Base-by-base conservation (phyloP, 2,797 vertebrate genomes). In the Sebastes reedi region DNA sequence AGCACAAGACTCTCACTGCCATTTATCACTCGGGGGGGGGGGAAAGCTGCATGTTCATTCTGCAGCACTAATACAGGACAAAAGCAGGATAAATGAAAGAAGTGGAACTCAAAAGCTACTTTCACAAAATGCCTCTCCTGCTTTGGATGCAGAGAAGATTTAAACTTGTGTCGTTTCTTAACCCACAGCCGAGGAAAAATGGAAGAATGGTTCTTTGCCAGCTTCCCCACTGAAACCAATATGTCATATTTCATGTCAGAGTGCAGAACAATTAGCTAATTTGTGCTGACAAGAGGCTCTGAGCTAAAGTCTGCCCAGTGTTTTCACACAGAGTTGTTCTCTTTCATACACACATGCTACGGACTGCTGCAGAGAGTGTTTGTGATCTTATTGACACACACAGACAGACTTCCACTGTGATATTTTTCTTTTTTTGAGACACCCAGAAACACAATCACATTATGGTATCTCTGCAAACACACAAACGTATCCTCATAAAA, bases 251-350 rank as follows among this genome's bases (percentile, higher is more conserved):
- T 82, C 71, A 36, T 50, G 34, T 62, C 20, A 8, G 50, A 30
- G 34, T 83, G 81, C 72, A 75, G 75, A 74, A 86, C 75, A 85
- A 81, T 84, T 85, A 87, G 50, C 64, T 85, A 67, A 88, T 80
- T 60, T 73, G 27, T 72, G 68, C 39, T 64, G 82, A 86, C 77
- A 72, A 72, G 77, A 16, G 67, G 70, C 66, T 77, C 52, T 9
- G 65, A 82, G 65, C 59, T 66, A 2, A 83, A 67, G 73, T 60
- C 78, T 64, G 66, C 58, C 8, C 68, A 1, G 46, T 72, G 72
- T 79, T 80, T 87, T 83, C 80, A 68, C 67, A 75, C 74, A 54
- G 73, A 60, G 75, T 5, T 13, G 18, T 12, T 59, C 68, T 18
- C 67, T 82, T 75, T 87, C 80, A 74, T 36, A n/a, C 68, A 65